phyloP scores from a whole-genome alignment of 2,888 invertebrate genomes.

The Ophion obscuratus region DNA sequence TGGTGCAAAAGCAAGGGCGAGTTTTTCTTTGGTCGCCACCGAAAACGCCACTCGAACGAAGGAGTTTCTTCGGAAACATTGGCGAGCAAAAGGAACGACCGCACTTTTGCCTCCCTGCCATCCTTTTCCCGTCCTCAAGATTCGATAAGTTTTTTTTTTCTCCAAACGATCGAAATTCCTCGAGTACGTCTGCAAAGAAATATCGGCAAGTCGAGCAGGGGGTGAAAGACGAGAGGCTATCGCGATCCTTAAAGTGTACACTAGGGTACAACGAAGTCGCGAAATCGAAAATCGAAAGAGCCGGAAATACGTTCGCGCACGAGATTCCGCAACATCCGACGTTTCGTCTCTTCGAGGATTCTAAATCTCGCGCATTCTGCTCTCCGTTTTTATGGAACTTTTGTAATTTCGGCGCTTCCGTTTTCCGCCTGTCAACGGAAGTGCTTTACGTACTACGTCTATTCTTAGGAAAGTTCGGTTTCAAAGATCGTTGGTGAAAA shows the following conservation, averaged over 20 bases:
- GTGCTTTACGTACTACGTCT: too few species aligned
- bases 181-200: constrained; percentile 39
- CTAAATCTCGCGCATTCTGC: background rate
- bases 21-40: constrained; percentile 27
- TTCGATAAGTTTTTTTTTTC: constrained; percentile 60
- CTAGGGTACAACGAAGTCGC: background rate
- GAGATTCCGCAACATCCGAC: constrained; percentile 43
- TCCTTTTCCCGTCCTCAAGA: background rate
- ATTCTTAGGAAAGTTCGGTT: too few species aligned
- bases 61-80: constrained; percentile 37
- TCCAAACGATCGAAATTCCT: constrained; percentile 45
- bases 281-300: constrained; percentile 42
- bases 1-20: constrained; percentile 7
- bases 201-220: constrained; percentile 43
- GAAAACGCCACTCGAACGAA: constrained; percentile 30
- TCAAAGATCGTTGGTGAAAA: too few species aligned
- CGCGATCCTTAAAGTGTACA: background rate
- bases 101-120: background rate
- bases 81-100: background rate
- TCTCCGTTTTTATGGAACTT: background rate
- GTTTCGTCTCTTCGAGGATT: constrained; percentile 27
- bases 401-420: too few species aligned
- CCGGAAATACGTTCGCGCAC: constrained; percentile 38
- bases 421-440: too few species aligned
- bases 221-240: constrained; percentile 24